These are phyloP conservation scores for Liparis tanakae DNA, from an alignment of 2,797 vertebrate genomes.

Conservation along the genomic window DNA sequence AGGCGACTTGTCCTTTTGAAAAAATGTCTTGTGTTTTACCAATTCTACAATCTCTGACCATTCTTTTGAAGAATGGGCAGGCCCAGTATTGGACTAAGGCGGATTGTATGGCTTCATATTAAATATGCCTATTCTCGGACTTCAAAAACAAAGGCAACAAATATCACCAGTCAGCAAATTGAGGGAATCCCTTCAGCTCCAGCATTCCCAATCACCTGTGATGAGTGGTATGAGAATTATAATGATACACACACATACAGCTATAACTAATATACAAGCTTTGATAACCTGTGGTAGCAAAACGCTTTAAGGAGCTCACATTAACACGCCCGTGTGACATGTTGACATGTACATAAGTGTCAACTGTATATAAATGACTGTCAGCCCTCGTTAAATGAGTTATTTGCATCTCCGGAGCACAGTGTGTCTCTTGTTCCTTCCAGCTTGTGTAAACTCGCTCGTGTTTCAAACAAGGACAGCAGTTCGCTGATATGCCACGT, in stretches of 20 bases:
- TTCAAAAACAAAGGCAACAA: too few relatives aligned
- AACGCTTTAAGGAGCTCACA: not conserved
- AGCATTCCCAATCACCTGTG: too few relatives aligned
- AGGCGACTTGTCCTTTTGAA: too few relatives aligned
- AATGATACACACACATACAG: too few relatives aligned
- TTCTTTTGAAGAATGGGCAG: not conserved
- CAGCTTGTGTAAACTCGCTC: not conserved
- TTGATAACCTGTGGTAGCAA: too few relatives aligned
- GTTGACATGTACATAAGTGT: conserved; percentile 14
- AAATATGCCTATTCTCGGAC: too few relatives aligned
- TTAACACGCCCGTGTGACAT: conserved; percentile 1
- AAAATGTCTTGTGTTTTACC: not conserved
- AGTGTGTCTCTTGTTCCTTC: conserved; percentile 9
- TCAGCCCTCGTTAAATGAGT: conserved; percentile 18
- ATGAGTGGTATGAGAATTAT: too few relatives aligned
- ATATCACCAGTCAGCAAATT: too few relatives aligned
- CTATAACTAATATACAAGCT: too few relatives aligned
- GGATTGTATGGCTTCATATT: not conserved
- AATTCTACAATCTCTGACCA: conserved; percentile 1
- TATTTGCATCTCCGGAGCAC: conserved; percentile 31
- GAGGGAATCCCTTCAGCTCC: too few relatives aligned
- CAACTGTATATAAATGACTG: conserved; percentile 17
- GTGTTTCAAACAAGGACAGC: conserved; percentile 58
- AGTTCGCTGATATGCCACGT: conserved; percentile 66
- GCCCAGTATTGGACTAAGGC: conserved; percentile 7